Conservation (phyloP, 2,797 vertebrate species). For the Myioborus miniatus region DNA sequence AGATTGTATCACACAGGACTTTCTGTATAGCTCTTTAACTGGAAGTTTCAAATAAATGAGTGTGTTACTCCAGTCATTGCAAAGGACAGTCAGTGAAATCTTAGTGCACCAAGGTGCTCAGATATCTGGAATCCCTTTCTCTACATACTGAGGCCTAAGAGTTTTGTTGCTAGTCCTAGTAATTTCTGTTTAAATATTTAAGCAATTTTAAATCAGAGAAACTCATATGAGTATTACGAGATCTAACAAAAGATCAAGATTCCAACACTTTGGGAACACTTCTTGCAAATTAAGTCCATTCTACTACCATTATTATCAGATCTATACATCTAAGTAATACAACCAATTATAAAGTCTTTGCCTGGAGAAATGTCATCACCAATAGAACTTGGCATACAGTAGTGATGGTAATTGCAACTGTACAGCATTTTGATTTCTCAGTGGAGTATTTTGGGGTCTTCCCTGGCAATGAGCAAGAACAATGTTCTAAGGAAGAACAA, state of each 20-base stretch:
- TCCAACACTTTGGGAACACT: background rate
- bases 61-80: background rate
- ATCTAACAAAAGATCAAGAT: background rate
- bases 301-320: background rate
- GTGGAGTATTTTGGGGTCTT: background rate
- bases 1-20: background rate
- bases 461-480: background rate
- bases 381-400: background rate
- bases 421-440: background rate
- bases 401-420: background rate
- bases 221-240: rapidly evolving
- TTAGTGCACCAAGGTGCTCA: background rate
- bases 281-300: background rate
- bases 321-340: background rate
- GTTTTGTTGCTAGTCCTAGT: background rate
- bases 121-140: background rate
- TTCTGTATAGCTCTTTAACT: background rate
- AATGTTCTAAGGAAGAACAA: background rate
- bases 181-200: background rate
- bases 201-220: background rate
- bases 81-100: background rate
- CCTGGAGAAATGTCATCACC: background rate
- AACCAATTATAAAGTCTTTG: background rate
- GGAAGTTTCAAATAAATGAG: background rate
- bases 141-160: background rate